Conservation (phyloP, 2,888 invertebrate species). For the Sycophila texana region DNA sequence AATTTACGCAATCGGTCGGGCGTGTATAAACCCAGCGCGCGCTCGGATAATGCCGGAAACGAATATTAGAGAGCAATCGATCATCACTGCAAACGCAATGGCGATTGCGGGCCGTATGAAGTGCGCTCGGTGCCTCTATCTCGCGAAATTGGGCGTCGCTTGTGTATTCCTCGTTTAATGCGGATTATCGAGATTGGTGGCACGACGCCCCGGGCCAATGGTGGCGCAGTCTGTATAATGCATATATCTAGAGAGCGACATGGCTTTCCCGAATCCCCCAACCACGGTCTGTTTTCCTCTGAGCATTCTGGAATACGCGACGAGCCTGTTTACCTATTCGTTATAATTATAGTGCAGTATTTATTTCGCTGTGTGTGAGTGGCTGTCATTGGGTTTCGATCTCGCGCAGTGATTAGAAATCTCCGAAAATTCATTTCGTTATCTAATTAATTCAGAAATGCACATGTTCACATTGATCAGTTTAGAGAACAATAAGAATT, state of each 20-base stretch:
- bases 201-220: too few relatives aligned
- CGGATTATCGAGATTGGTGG: too few relatives aligned
- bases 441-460: background rate
- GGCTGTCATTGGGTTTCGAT: constrained; percentile 5
- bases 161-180: too few relatives aligned
- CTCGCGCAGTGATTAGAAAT: constrained; percentile 34
- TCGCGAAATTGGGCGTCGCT: too few relatives aligned
- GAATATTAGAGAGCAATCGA: constrained; percentile 48
- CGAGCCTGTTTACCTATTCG: constrained; percentile 64
- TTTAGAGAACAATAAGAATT: background rate
- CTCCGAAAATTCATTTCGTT: constrained; percentile 26
- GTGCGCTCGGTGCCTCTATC: background rate
- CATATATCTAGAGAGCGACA: too few relatives aligned
- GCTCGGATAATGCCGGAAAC: constrained; percentile 22
- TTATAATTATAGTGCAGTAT: constrained; percentile 64
- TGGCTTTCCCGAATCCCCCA: background rate
- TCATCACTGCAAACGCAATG: constrained; percentile 44
- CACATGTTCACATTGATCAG: background rate
- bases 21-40: background rate
- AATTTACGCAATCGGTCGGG: background rate
- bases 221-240: too few relatives aligned
- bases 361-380: background rate
- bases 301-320: background rate
- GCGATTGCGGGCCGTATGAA: constrained; percentile 13
- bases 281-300: background rate